Evolutionary conservation across 2,113 vertebrate species (phyloP).

Genomic region (Irena cyanogastra): DNA sequence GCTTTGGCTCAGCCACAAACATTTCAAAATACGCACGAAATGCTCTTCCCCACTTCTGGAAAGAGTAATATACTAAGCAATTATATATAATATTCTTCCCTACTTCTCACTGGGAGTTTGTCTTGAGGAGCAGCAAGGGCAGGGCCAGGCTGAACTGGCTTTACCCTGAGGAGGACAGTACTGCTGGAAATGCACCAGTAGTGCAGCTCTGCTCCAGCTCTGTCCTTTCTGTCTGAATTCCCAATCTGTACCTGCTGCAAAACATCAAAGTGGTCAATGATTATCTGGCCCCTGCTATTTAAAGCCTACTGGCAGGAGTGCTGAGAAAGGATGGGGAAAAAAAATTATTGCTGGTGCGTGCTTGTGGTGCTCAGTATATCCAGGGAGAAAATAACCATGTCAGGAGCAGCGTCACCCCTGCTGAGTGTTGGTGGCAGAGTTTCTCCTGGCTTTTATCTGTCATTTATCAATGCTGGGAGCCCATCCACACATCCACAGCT

Average conservation of each 20-base stretch:
- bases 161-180: not conserved
- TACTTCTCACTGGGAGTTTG: not conserved
- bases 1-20: not conserved
- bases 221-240: not conserved
- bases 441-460: not conserved
- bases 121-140: not conserved
- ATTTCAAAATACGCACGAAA: not conserved
- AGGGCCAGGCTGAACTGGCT: not conserved
- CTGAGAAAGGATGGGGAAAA: not conserved
- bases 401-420: not conserved
- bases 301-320: not conserved
- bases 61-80: not conserved
- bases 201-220: not conserved
- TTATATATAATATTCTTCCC: not conserved
- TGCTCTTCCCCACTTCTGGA: not conserved
- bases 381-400: not conserved
- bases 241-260: not conserved
- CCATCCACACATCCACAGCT: not conserved
- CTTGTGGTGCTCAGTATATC: not conserved
- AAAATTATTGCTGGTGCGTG: accelerated
- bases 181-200: not conserved
- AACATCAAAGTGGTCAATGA: not conserved
- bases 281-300: conserved; percentile 18
- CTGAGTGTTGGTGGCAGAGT: not conserved
- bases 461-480: not conserved